phyloP scores from a whole-genome alignment of 2,113 vertebrate species.

The Ammodytes marinus region DNA sequence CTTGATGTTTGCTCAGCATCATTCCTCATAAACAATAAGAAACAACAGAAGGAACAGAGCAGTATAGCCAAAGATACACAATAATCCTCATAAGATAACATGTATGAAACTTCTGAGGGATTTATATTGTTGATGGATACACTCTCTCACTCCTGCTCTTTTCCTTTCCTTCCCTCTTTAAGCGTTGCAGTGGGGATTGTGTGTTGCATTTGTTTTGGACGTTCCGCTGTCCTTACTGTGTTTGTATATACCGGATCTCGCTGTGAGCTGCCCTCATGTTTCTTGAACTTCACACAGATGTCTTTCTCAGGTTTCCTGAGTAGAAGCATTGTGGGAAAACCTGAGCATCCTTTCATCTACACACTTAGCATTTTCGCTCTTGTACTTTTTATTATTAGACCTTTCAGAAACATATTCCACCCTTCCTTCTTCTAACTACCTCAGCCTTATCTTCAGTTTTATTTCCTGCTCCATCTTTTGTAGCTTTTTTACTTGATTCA shows the following conservation, averaged over 20 bases:
- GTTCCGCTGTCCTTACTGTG: constrained; percentile 52
- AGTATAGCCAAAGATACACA: constrained; percentile 39
- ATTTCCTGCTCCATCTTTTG: constrained; percentile 37
- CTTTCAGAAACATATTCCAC: constrained; percentile 25
- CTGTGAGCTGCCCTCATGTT: constrained; percentile 63
- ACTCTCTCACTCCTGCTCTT: constrained; percentile 23
- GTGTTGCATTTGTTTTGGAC: constrained; percentile 71
- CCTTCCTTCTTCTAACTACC: constrained; percentile 59
- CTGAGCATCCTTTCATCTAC: constrained; percentile 53
- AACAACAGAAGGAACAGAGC: constrained; percentile 37
- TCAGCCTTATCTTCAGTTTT: constrained; percentile 40
- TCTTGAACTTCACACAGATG: constrained; percentile 52
- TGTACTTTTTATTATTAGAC: constrained; percentile 41
- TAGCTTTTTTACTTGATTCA: background rate
- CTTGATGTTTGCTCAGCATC: constrained; percentile 48
- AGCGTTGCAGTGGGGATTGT: constrained; percentile 29
- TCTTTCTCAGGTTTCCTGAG: constrained; percentile 60
- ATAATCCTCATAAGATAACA: constrained; percentile 43
- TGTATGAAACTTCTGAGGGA: constrained; percentile 44
- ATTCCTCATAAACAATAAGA: constrained; percentile 49
- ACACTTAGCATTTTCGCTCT: constrained; percentile 34
- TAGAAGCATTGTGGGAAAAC: constrained; percentile 43
- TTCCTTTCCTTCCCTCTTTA: constrained; percentile 15
- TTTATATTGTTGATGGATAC: constrained; percentile 21
- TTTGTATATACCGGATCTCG: constrained; percentile 62